Conservation (phyloP, 2,113 vertebrate genomes). For the Oncorhynchus mykiss region DNA sequence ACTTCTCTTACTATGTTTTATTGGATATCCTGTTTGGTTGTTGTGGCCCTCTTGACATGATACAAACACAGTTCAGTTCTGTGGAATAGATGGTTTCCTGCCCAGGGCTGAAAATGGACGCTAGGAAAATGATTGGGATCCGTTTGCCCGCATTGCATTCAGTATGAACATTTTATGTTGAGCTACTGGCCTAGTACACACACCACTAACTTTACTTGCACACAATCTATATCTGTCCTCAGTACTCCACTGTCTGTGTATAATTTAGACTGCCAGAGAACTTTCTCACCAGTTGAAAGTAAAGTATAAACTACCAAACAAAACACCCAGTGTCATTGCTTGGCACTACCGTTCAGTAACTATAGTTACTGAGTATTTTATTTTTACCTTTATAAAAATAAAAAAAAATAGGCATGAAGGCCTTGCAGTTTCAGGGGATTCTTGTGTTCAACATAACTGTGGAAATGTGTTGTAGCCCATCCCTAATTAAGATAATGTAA, state of each 20-base stretch:
- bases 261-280: slow-evolving; percentile 20
- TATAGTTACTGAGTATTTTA: slow-evolving; percentile 3
- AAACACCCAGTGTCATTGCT: slow-evolving; percentile 14
- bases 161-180: slow-evolving; percentile 8
- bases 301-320: slow-evolving; percentile 24
- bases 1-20: neutral
- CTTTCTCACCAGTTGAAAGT: slow-evolving; percentile 12
- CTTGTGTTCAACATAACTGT: neutral
- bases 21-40: slow-evolving; percentile 11
- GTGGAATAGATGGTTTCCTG: slow-evolving; percentile 1
- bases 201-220: slow-evolving; percentile 6
- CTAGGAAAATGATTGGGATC: neutral
- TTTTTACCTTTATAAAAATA: neutral
- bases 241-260: slow-evolving; percentile 11
- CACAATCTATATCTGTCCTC: slow-evolving; percentile 17
- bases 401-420: neutral
- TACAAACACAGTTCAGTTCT: neutral
- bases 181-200: neutral
- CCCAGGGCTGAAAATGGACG: neutral
- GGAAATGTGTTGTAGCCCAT: slow-evolving; percentile 13
- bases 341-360: slow-evolving; percentile 3
- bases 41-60: neutral
- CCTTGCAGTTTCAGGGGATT: neutral
- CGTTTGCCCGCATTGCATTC: slow-evolving; percentile 2
- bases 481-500: slow-evolving; percentile 10